Conservation (phyloP, 1,140 invertebrate species). For the Marisa cornuarietis region DNA sequence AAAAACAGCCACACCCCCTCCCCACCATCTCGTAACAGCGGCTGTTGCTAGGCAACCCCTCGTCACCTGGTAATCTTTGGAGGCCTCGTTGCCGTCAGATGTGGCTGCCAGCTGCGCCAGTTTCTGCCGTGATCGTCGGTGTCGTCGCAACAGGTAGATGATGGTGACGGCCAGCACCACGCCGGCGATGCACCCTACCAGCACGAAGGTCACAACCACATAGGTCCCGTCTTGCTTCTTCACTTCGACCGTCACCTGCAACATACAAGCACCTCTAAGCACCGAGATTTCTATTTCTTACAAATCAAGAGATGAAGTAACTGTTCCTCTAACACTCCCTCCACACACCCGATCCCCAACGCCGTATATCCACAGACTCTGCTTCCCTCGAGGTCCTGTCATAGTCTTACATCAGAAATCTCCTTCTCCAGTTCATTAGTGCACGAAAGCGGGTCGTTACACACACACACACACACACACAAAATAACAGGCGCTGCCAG, state of each 20-base stretch:
- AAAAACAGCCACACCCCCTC: too few relatives aligned
- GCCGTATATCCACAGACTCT: too few relatives aligned
- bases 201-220: slow-evolving; percentile 72
- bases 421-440: too few relatives aligned
- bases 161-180: slow-evolving; percentile 75
- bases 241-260: slow-evolving; percentile 42
- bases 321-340: too few relatives aligned
- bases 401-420: too few relatives aligned
- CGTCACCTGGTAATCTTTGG: slow-evolving; percentile 88
- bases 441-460: not conserved
- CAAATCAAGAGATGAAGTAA: too few relatives aligned
- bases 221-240: slow-evolving; percentile 55
- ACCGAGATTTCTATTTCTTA: too few relatives aligned
- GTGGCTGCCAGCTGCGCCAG: slow-evolving; percentile 66
- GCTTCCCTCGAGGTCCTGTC: too few relatives aligned
- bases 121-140: slow-evolving; percentile 77
- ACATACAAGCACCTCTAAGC: not conserved
- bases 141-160: slow-evolving; percentile 79
- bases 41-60: too few relatives aligned
- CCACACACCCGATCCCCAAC: too few relatives aligned
- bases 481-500: not conserved
- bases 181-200: slow-evolving; percentile 75
- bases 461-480: not conserved
- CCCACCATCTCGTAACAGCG: too few relatives aligned
- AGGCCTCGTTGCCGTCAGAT: slow-evolving; percentile 83